Percentiles rank a stretch among this genome's conserved stretches.
phyloP scores from a whole-genome alignment of 2,797 vertebrate genomes.

The Silurus lanzhouensis region DNA sequence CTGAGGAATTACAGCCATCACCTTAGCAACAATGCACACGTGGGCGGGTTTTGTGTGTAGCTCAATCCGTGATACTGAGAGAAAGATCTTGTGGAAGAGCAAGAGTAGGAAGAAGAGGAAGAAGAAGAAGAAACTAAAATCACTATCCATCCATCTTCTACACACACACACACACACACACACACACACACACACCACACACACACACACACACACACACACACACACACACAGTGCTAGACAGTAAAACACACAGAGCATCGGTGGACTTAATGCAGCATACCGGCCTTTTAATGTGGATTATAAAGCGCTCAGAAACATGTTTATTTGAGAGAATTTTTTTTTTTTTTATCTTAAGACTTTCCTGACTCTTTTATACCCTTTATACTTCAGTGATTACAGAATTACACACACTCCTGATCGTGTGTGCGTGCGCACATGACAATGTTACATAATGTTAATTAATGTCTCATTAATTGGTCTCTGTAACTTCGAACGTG shows the following conservation, averaged over 20 bases:
- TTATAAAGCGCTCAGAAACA: background rate
- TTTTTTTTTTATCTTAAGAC: background rate
- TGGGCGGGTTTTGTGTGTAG: conserved; percentile 57
- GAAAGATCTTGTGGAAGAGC: conserved; percentile 36
- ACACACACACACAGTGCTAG: background rate
- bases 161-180: background rate
- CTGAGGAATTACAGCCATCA: conserved; percentile 62
- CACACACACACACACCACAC: no score
- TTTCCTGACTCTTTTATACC: background rate
- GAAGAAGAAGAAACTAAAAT: background rate
- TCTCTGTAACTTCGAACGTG: no score
- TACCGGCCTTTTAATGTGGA: background rate
- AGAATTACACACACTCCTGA: background rate
- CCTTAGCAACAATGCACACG: conserved; percentile 65
- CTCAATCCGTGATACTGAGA: conserved; percentile 53
- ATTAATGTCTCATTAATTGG: background rate
- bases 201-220: background rate
- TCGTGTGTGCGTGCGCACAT: background rate
- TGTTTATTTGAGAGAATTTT: background rate
- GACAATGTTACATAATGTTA: background rate
- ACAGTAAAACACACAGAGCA: background rate
- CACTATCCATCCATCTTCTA: background rate
- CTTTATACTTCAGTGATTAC: background rate
- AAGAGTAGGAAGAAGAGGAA: background rate
- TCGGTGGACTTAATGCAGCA: background rate